Percentiles rank a stretch among this genome's conserved stretches.
These are phyloP conservation scores for Isoperla grammatica DNA, from an alignment of 2,888 invertebrate genomes.

Conservation along the genomic window DNA sequence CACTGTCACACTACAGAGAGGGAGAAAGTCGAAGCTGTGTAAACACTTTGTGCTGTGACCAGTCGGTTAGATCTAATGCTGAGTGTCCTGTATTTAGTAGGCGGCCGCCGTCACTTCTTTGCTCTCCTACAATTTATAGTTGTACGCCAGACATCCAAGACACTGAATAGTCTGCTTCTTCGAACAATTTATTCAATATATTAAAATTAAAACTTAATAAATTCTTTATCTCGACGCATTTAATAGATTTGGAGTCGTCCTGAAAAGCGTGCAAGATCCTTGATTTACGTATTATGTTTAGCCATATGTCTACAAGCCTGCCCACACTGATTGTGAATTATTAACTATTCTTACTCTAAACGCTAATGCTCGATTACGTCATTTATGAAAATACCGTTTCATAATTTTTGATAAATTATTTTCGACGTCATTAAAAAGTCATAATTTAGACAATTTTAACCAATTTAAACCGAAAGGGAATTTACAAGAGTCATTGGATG, in stretches of 20 bases:
- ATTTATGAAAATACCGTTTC: not conserved
- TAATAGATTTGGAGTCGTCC: not conserved
- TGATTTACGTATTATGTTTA: not conserved
- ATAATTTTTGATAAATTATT: conserved; percentile 10
- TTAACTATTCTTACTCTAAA: not conserved
- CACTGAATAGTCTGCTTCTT: no score
- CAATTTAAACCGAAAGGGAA: not conserved
- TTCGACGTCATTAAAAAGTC: conserved; percentile 10
- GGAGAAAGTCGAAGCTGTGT: no score
- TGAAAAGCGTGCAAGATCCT: not conserved
- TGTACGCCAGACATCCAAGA: no score
- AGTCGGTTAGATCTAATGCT: no score
- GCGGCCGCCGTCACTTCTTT: no score
- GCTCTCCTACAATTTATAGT: no score
- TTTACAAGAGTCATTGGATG: not conserved
- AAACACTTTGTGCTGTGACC: no score
- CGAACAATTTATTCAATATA: no score
- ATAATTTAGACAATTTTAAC: conserved; percentile 6
- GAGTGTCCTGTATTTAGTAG: no score
- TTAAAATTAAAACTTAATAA: no score
- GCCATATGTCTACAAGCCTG: not conserved
- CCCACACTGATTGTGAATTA: conserved; percentile 7
- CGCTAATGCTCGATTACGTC: not conserved
- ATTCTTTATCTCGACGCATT: no score
- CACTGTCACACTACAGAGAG: no score